phyloP scores from a whole-genome alignment of 2,113 vertebrate species.

The Ammodytes dubius region DNA sequence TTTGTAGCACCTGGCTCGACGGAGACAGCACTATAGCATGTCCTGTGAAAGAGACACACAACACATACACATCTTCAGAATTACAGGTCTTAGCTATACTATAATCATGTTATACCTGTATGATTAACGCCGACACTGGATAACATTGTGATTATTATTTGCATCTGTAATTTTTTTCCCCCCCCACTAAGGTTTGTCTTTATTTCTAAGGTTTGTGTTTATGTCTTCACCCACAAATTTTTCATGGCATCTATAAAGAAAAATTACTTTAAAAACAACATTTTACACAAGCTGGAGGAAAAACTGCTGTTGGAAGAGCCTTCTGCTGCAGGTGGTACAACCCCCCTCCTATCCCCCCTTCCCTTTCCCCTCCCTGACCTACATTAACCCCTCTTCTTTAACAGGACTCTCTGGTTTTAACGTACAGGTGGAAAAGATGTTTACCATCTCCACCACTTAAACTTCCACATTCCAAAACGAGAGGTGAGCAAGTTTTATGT shows the following conservation, averaged over 20 bases:
- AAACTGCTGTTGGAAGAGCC: constrained; percentile 11
- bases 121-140: constrained; percentile 33
- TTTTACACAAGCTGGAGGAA: neutral
- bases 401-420: constrained; percentile 48
- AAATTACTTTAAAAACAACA: constrained; percentile 8
- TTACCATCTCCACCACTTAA: constrained; percentile 63
- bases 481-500: constrained; percentile 42
- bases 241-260: neutral
- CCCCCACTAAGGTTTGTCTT: neutral
- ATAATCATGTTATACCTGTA: constrained; percentile 43
- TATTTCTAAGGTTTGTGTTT: neutral
- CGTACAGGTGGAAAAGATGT: constrained; percentile 69
- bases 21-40: constrained; percentile 87
- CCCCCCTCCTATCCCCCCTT: neutral
- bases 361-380: constrained; percentile 39
- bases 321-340: constrained; percentile 34
- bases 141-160: constrained; percentile 9
- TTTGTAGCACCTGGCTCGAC: constrained; percentile 87
- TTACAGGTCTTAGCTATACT: constrained; percentile 40
- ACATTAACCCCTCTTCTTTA: constrained; percentile 55
- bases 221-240: constrained; percentile 10
- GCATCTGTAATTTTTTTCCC: neutral
- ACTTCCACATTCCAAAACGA: constrained; percentile 61
- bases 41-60: constrained; percentile 78
- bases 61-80: constrained; percentile 27